Base-by-base conservation (phyloP, 2,113 vertebrate genomes). In the Paraplagusia blochii region DNA sequence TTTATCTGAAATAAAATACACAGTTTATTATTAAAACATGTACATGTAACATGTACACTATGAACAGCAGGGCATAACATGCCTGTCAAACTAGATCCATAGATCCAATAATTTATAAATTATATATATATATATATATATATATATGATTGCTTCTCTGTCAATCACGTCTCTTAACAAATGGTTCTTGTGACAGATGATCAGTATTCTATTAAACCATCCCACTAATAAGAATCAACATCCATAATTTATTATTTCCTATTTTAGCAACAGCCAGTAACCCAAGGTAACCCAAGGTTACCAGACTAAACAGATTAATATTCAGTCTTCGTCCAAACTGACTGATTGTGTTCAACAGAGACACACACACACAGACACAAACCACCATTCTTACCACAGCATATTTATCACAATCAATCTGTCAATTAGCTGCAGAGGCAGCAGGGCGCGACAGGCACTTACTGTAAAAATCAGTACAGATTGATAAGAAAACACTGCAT, bases 391-490 rank as follows among this genome's bases (percentile, higher is more conserved):
- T 69, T 66, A 66, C 40, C 49, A 14, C 55, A 73, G 53, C 69
- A 58, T 53, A 83, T 80, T 75, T 63, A 86, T 85, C 77, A 85
- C 68, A 81, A 84, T 80, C 76, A 80, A 63, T 72, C 63, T 77
- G 69, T 73, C 78, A 79, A 83, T 83, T 82, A 82, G 66, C 56
- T 56, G 15, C 1, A 1, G 11, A 64, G 60, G 72, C 68, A 52
- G 22, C 63, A 14, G 47, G 33, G 80, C 75, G 13, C 77, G 77
- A 83, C 83, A 81, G 73, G 58, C 84, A 76, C 80, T 85, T 79
- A 76, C 60, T 69, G 79, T 76, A 80, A 75, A 57, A 85, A 85
- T 78, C 40, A 80, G 69, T 77, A 82, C 76, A 84, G 82, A 88
- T 77, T 80, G 77, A 86, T 72, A 77, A 69, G 73, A 79, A 85